Evolutionary conservation across 2,888 invertebrate genomes (phyloP).

Genomic region (Agonopterix arenella): DNA sequence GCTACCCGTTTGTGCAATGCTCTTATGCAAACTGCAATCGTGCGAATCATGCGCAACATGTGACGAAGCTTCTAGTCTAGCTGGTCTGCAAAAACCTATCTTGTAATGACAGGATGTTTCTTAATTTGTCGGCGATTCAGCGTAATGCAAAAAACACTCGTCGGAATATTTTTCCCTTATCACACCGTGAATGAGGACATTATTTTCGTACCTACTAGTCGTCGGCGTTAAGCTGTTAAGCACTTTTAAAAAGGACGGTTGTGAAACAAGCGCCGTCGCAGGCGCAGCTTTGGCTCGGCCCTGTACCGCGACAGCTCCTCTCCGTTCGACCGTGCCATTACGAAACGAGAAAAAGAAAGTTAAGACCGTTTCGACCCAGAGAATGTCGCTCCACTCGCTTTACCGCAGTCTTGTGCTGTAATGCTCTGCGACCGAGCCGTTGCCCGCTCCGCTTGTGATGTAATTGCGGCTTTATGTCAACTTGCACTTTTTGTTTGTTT

Average conservation of each 20-base stretch:
- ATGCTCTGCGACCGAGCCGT: slow-evolving; percentile 27
- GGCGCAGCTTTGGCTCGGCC: slow-evolving; percentile 22
- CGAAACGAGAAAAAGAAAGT: slow-evolving; percentile 69
- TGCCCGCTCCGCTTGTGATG: slow-evolving; percentile 36
- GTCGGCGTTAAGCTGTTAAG: background rate
- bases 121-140: background rate
- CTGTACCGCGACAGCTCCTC: slow-evolving; percentile 41
- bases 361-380: slow-evolving; percentile 48
- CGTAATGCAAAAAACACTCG: background rate
- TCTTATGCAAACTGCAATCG: slow-evolving; percentile 66
- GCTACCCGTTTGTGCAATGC: slow-evolving; percentile 61
- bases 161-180: background rate
- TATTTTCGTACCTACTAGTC: background rate
- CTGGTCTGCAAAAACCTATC: background rate
- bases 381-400: slow-evolving; percentile 46
- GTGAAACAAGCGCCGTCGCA: slow-evolving; percentile 32
- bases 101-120: background rate
- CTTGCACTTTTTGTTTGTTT: slow-evolving; percentile 46
- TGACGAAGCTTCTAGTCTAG: slow-evolving; percentile 13
- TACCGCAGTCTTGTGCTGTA: slow-evolving; percentile 27
- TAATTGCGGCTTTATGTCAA: slow-evolving; percentile 35
- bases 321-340: slow-evolving; percentile 58
- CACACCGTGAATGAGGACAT: too few species aligned
- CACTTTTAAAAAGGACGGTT: slow-evolving; percentile 13
- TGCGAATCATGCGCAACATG: slow-evolving; percentile 53